These are phyloP conservation scores for Margarornis squamiger DNA, from an alignment of 2,797 vertebrate genomes.

Conservation along the genomic window DNA sequence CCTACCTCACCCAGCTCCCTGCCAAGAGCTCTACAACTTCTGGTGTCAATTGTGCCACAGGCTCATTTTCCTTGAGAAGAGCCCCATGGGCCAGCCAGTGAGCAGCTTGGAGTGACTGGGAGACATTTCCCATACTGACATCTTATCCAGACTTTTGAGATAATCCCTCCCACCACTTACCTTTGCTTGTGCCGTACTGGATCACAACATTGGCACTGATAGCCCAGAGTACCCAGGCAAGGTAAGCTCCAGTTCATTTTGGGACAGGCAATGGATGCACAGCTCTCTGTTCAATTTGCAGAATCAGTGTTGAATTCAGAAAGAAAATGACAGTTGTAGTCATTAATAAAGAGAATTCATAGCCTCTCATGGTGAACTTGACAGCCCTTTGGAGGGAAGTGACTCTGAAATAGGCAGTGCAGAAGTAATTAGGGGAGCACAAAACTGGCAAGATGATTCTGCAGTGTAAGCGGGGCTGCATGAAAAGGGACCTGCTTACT, in stretches of 20 bases:
- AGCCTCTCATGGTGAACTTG: neutral
- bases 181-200: neutral
- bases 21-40: neutral
- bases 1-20: constrained; percentile 17
- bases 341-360: neutral
- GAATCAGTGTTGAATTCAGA: neutral
- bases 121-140: neutral
- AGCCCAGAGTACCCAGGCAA: neutral
- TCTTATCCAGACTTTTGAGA: neutral
- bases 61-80: neutral
- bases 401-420: neutral
- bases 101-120: neutral
- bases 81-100: neutral
- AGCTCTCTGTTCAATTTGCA: neutral
- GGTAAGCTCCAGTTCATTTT: neutral
- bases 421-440: neutral
- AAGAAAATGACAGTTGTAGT: neutral
- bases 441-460: neutral
- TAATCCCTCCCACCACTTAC: neutral
- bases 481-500: neutral
- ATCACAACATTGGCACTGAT: fast-evolving
- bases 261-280: neutral
- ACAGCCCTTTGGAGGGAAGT: neutral
- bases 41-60: neutral
- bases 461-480: neutral